phyloP scores from a whole-genome alignment of 1,140 invertebrate species.

The Drosophila cardini region DNA sequence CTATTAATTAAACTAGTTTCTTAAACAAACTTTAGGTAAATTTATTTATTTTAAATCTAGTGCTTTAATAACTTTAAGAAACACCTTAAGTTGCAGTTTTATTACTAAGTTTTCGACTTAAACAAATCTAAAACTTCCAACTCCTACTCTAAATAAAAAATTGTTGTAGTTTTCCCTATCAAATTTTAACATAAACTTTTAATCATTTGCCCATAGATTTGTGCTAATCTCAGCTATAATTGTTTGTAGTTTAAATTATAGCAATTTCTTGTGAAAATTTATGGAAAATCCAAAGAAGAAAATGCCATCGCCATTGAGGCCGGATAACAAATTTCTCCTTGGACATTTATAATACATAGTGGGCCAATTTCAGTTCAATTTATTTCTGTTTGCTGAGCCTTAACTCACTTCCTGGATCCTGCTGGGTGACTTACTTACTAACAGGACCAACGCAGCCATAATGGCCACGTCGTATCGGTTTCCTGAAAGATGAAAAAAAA shows the following conservation, averaged over 20 bases:
- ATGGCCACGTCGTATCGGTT: constrained; percentile 77
- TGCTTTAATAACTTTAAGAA: too few species aligned
- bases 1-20: neutral
- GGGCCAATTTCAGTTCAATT: constrained; percentile 64
- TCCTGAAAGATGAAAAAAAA: constrained; percentile 69
- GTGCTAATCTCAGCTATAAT: neutral
- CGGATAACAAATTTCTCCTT: constrained; percentile 31
- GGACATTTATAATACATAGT: constrained; percentile 49
- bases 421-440: constrained; percentile 55
- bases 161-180: neutral
- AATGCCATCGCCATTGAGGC: constrained; percentile 15
- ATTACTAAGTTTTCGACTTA: too few species aligned
- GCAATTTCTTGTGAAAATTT: constrained; percentile 3
- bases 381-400: constrained; percentile 59
- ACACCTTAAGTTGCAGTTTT: too few species aligned
- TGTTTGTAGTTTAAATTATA: constrained; percentile 3
- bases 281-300: constrained; percentile 9
- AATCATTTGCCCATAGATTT: neutral
- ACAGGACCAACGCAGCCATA: constrained; percentile 63
- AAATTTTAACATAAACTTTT: neutral
- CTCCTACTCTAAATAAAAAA: too few species aligned
- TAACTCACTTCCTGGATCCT: constrained; percentile 55
- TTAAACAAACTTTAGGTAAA: neutral
- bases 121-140: too few species aligned
- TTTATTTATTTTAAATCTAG: neutral